phyloP scores from a whole-genome alignment of 2,113 vertebrate genomes.

The Promerops cafer region DNA sequence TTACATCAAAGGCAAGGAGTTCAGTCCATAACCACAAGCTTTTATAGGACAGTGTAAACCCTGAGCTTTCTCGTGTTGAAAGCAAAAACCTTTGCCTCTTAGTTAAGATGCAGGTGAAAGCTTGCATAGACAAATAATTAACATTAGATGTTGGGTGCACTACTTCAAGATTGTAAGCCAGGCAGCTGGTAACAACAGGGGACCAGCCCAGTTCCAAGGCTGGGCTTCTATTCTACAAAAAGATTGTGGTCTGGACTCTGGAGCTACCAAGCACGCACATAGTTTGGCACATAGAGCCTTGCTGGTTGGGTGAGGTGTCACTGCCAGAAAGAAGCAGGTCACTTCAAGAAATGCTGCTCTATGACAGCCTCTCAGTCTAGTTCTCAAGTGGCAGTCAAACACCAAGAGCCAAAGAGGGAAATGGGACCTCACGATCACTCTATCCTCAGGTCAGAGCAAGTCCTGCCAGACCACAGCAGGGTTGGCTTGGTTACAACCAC shows the following conservation, averaged over 20 bases:
- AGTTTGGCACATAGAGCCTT: not conserved
- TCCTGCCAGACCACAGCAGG: not conserved
- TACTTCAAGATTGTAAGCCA: not conserved
- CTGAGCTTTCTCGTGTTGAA: not conserved
- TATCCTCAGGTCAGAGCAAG: not conserved
- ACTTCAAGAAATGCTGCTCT: not conserved
- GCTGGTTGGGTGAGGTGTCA: not conserved
- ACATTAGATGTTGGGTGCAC: accelerated
- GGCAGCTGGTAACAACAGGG: not conserved
- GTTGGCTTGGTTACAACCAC: accelerated
- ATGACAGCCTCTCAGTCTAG: not conserved
- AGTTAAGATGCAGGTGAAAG: not conserved
- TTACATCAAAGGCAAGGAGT: not conserved
- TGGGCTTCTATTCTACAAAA: not conserved
- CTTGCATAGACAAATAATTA: not conserved
- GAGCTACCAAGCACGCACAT: not conserved
- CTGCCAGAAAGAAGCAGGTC: not conserved
- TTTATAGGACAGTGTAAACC: not conserved
- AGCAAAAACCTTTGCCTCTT: not conserved
- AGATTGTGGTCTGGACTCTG: not conserved
- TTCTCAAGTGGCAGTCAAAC: not conserved
- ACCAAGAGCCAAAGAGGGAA: not conserved
- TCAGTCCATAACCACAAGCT: not conserved
- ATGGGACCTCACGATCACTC: not conserved
- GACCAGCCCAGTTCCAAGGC: not conserved